Conservation (phyloP, 2,797 vertebrate species). For the Paratrypauchen microcephalus region DNA sequence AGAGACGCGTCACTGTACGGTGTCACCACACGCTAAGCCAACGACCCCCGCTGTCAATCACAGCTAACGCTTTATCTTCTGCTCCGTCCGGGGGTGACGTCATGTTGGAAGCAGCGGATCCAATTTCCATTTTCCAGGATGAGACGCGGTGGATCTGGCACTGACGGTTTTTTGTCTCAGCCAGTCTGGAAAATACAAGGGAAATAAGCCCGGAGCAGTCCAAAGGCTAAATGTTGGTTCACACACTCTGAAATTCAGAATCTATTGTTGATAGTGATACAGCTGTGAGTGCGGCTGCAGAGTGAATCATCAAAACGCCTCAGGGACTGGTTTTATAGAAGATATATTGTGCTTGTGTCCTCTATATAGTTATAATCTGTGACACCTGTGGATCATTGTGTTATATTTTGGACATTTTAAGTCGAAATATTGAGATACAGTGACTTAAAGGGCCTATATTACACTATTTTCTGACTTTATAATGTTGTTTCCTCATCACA, state of each 20-base stretch:
- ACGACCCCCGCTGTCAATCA: slow-evolving; percentile 3
- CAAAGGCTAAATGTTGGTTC: background rate
- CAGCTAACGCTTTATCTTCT: background rate
- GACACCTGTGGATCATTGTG: no score
- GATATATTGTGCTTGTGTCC: no score
- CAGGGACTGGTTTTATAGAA: background rate
- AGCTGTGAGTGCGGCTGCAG: background rate
- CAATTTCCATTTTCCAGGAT: slow-evolving; percentile 15
- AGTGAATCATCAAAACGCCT: background rate
- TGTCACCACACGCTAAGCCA: slow-evolving; percentile 1
- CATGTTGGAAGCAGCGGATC: slow-evolving; percentile 4
- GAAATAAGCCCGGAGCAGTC: slow-evolving; percentile 1
- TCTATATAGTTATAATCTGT: no score
- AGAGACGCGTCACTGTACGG: background rate
- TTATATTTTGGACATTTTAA: no score
- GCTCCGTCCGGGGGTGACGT: slow-evolving; percentile 3
- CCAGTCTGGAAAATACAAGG: slow-evolving; percentile 10
- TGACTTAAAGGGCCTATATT: no score
- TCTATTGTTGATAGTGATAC: background rate
- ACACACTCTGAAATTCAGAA: background rate
- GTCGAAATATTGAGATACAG: no score
- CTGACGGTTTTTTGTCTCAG: slow-evolving; percentile 11
- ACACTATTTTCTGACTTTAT: no score
- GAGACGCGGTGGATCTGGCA: slow-evolving; percentile 5
- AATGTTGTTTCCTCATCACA: no score